phyloP scores from a whole-genome alignment of 2,888 invertebrate species.

The Cheilosia pagana region DNA sequence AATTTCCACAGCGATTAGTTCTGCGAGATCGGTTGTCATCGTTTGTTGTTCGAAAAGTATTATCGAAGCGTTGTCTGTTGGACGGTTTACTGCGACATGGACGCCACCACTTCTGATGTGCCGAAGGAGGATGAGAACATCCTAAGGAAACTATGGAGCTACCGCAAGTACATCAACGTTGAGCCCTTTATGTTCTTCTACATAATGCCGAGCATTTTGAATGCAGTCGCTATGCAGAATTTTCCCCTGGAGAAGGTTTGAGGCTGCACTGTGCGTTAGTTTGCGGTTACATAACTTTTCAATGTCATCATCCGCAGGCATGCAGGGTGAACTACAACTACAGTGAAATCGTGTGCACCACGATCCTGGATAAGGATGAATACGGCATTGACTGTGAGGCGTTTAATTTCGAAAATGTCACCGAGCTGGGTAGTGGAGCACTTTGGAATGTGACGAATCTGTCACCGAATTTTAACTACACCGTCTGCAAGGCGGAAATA shows the following conservation, averaged over 20 bases:
- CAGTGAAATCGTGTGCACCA: constrained; percentile 79
- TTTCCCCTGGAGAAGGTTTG: constrained; percentile 81
- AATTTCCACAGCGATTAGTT: constrained; percentile 57
- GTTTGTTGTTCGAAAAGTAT: constrained; percentile 9
- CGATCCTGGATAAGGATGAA: constrained; percentile 81
- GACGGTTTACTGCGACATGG: constrained; percentile 9
- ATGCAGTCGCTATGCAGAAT: constrained; percentile 81
- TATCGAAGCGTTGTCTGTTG: constrained; percentile 3
- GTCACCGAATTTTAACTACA: constrained; percentile 79
- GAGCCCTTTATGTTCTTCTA: constrained; percentile 83
- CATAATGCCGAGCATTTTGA: constrained; percentile 81
- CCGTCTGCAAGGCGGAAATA: constrained; percentile 82
- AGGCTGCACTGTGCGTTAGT: background rate
- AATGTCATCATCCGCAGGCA: constrained; percentile 76
- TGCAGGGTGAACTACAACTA: constrained; percentile 82
- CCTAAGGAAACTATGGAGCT: constrained; percentile 80
- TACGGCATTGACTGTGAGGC: constrained; percentile 80
- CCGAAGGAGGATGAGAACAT: constrained; percentile 78
- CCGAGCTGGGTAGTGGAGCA: constrained; percentile 76
- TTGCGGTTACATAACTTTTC: background rate
- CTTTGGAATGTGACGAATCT: constrained; percentile 74
- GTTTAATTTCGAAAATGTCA: constrained; percentile 79
- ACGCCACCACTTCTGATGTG: constrained; percentile 31
- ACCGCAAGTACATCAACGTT: constrained; percentile 81
- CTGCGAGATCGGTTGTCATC: constrained; percentile 65